phyloP scores from a whole-genome alignment of 2,113 vertebrate genomes.

The Typhlomys cinereus region DNA sequence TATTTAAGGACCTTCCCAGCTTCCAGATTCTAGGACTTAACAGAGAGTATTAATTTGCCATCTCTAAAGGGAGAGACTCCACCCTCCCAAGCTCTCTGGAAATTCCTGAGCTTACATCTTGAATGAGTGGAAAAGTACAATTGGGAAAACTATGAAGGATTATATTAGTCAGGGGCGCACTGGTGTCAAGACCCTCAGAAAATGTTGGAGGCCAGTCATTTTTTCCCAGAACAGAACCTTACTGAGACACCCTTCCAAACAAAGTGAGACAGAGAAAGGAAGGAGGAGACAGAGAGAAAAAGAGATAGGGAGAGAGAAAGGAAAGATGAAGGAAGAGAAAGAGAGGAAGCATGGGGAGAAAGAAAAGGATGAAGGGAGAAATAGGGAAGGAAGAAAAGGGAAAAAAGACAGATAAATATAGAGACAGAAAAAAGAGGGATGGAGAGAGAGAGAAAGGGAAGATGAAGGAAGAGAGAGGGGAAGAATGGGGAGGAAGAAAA shows the following conservation, averaged over 20 bases:
- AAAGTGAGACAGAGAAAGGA: neutral
- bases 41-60: neutral
- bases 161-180: conserved; percentile 28
- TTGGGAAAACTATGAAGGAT: conserved; percentile 41
- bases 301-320: too few relatives aligned
- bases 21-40: conserved; percentile 22
- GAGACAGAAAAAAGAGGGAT: too few relatives aligned
- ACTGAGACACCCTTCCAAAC: neutral
- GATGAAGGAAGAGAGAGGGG: too few relatives aligned
- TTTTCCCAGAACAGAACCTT: conserved; percentile 52
- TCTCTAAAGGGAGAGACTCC: neutral
- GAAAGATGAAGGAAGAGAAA: too few relatives aligned
- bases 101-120: conserved; percentile 1
- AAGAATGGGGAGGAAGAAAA: too few relatives aligned
- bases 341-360: too few relatives aligned
- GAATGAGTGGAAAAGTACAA: conserved; percentile 64
- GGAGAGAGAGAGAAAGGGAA: too few relatives aligned
- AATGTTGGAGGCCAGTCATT: neutral
- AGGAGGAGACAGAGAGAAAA: too few relatives aligned
- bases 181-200: conserved; percentile 36
- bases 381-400: too few relatives aligned
- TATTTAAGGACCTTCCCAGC: neutral
- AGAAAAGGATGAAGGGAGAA: too few relatives aligned
- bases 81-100: neutral
- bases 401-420: too few relatives aligned